Evolutionary conservation across 2,797 vertebrate species (phyloP).

Genomic region (Eulemur mongoz): DNA sequence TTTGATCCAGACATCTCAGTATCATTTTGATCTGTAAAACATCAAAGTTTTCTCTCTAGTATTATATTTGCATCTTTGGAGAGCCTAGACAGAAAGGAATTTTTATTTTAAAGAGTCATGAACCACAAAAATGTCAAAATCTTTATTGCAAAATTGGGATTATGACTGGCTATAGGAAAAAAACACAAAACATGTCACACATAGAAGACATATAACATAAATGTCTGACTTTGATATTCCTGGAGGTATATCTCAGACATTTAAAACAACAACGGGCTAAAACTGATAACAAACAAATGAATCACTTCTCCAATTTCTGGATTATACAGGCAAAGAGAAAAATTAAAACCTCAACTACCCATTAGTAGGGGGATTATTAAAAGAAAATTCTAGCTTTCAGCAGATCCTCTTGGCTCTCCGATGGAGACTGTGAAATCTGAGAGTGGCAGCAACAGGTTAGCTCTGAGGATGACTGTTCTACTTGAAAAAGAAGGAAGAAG

Average conservation of each 20-base stretch:
- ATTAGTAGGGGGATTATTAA: neutral
- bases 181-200: neutral
- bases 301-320: neutral
- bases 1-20: conserved; percentile 82
- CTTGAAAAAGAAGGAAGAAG: neutral
- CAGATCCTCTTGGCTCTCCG: neutral
- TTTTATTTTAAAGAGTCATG: conserved; percentile 57
- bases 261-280: neutral
- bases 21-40: conserved; percentile 81
- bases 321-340: neutral
- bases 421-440: neutral
- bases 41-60: conserved; percentile 77
- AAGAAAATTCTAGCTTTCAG: neutral
- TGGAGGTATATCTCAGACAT: neutral
- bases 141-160: neutral
- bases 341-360: neutral
- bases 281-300: neutral
- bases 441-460: neutral
- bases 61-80: conserved; percentile 48
- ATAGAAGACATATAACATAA: neutral
- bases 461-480: neutral
- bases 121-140: conserved; percentile 34
- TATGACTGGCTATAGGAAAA: conserved; percentile 46
- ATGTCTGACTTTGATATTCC: neutral
- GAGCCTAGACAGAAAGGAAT: neutral